Conservation (phyloP, 2,797 vertebrate species). For the Mionectes olivaceus region DNA sequence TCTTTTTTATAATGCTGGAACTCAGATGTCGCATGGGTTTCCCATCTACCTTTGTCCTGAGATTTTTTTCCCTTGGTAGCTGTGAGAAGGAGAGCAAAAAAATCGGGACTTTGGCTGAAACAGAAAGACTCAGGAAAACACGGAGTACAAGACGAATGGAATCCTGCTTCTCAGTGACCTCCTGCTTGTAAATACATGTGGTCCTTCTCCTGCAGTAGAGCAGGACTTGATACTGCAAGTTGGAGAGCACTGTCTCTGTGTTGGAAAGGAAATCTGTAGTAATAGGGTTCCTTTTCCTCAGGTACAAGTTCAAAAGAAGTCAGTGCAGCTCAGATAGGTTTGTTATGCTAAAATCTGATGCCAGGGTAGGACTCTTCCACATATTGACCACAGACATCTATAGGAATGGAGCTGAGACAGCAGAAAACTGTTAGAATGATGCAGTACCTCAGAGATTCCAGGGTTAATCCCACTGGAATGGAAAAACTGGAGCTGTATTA, state of each 20-base stretch:
- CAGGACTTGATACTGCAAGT: not conserved
- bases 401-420: conserved; percentile 25
- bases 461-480: conserved; percentile 18
- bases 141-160: not conserved
- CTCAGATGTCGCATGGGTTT: not conserved
- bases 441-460: conserved; percentile 23
- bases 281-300: not conserved
- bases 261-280: not conserved
- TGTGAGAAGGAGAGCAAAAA: not conserved
- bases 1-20: not conserved
- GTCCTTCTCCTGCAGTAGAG: not conserved
- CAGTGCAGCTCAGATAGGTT: not conserved
- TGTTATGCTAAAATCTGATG: not conserved
- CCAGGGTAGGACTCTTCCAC: not conserved
- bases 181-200: not conserved
- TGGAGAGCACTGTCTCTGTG: not conserved
- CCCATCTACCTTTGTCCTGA: not conserved
- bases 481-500: conserved; percentile 1
- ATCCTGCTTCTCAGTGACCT: not conserved
- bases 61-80: not conserved
- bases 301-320: not conserved
- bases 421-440: conserved; percentile 18
- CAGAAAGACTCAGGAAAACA: not conserved
- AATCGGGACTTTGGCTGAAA: not conserved
- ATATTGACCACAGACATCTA: not conserved